Evolutionary conservation across 2,113 vertebrate species (phyloP).

Genomic region (Lepidothrix coronata): DNA sequence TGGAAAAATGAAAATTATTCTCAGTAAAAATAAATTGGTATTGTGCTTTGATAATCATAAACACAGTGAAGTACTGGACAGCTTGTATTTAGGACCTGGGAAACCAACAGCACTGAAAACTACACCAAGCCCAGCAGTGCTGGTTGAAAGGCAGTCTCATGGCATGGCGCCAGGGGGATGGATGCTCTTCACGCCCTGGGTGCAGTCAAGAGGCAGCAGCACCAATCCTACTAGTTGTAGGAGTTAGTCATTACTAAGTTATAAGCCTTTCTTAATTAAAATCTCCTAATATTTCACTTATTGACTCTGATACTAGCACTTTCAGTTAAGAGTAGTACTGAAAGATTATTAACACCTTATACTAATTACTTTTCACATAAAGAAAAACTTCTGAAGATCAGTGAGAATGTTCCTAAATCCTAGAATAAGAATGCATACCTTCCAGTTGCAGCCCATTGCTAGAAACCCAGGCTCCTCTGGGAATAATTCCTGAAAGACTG

Average conservation of each 20-base stretch:
- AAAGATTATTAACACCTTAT: not conserved
- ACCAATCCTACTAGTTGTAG: not conserved
- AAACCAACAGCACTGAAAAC: not conserved
- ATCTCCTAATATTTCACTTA: conserved; percentile 8
- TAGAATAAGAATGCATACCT: not conserved
- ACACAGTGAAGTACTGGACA: not conserved
- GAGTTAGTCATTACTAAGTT: not conserved
- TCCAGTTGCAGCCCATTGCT: not conserved
- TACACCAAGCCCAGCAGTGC: not conserved
- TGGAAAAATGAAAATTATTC: not conserved
- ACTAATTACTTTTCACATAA: not conserved
- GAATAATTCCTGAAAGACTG: not conserved
- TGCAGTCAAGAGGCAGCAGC: not conserved
- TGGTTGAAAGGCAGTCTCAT: not conserved
- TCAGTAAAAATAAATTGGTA: not conserved
- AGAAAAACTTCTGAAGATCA: not conserved
- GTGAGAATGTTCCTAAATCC: not conserved
- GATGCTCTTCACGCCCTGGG: not conserved
- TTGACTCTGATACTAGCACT: not conserved
- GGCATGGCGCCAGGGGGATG: not conserved
- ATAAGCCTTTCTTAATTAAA: not conserved
- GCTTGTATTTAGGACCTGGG: not conserved
- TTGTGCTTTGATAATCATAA: not conserved
- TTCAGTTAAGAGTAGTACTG: not conserved
- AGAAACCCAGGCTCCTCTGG: not conserved